Evolutionary conservation across 2,888 invertebrate species (phyloP).

Genomic region (Drosophila atripex): DNA sequence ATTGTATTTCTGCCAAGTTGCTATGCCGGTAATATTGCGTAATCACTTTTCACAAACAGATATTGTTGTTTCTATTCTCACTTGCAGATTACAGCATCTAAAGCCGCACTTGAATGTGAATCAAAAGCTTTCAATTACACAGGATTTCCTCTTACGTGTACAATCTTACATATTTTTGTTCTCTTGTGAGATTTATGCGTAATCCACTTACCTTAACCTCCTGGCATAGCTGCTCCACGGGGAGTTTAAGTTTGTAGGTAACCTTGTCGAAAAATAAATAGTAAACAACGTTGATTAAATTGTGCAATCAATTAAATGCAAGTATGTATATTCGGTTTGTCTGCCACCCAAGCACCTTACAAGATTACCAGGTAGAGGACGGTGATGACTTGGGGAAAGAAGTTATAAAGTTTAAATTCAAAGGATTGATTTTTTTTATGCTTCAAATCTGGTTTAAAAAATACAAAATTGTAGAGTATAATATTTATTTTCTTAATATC

Average conservation of each 20-base stretch:
- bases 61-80: neutral
- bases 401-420: neutral
- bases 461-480: neutral
- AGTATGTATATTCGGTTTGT: neutral
- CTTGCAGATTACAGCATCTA: neutral
- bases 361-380: neutral
- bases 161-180: neutral
- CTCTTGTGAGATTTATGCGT: neutral
- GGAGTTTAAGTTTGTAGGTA: slow-evolving; percentile 90
- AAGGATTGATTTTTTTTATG: neutral
- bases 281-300: slow-evolving; percentile 37
- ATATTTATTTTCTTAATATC: neutral
- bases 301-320: slow-evolving; percentile 41
- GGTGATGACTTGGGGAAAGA: neutral
- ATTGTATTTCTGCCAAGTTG: neutral
- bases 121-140: slow-evolving; percentile 16
- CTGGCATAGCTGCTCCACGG: slow-evolving; percentile 90
- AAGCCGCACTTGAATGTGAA: slow-evolving; percentile 10
- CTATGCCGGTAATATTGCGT: neutral
- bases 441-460: neutral
- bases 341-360: neutral
- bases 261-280: slow-evolving; percentile 68
- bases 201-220: slow-evolving; percentile 90
- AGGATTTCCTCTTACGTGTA: neutral
- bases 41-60: slow-evolving; percentile 1